Evolutionary conservation across 23 tunicate species (phyloP), one percentile per base, ranked within the genome.

Genomic region (Diplosoma virens): DNA sequence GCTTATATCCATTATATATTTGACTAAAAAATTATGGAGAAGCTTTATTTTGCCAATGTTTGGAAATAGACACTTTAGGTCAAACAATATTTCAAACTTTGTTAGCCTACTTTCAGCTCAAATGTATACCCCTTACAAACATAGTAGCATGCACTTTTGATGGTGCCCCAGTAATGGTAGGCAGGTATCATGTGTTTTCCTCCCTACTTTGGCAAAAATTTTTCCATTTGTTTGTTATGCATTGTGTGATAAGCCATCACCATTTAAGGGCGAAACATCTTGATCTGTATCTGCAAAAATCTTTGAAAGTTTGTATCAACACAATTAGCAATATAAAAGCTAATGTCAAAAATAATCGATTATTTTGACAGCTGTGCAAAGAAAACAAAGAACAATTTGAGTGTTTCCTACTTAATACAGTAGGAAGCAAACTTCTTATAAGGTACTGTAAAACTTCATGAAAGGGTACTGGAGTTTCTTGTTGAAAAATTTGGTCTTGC

Each of bases 181-280:
- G 78, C n/a, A n/a, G n/a, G n/a, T n/a, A n/a, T n/a, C n/a, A n/a
- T n/a, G n/a, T 63, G 36, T 73, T 73, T 73, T 47, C 35, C 16
- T 35, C 56, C 27, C 33, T 25, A 35, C 58, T 46, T 73, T 29
- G 61, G 78, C 61, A 46, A 50, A 46, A 46, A 73, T 23, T 46
- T 28, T 24, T 32, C 33, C 20, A n/a, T n/a, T 6, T 27, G 14
- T 73, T 73, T 73, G 26, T 33, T 73, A 35, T 73, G 31, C 78
- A 73, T 73, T 73, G 78, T 73, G 78, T 73, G 78, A 73, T 73
- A 73, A 63, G 50, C 78, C 78, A 35, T 73, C 78, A 73, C 21
- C 64, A 69, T 69, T 69, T 36, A 4, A 25, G 17, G 35, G 54
- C 55, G 6, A 35, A 35, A 69, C 55, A 14, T 26, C 58, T 35